phyloP scores from a whole-genome alignment of 2,797 vertebrate species.

The Tinamus major region DNA sequence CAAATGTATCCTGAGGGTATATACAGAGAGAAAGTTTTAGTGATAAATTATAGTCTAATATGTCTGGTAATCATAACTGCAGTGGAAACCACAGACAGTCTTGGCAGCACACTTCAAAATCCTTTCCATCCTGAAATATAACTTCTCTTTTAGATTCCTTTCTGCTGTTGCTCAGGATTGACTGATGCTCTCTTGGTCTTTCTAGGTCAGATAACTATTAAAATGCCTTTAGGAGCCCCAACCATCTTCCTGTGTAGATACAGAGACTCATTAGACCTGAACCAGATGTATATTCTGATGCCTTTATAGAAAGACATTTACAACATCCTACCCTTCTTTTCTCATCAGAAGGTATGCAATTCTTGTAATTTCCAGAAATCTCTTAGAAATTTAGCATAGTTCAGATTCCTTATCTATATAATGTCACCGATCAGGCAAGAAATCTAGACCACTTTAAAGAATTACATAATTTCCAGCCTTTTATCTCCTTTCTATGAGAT shows the following conservation, averaged over 20 bases:
- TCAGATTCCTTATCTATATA: not conserved
- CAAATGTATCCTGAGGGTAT: not conserved
- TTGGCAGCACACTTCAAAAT: not conserved
- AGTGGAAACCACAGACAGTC: not conserved
- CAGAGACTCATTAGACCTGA: not conserved
- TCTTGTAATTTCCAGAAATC: not conserved
- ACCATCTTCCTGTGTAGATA: not conserved
- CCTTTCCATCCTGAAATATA: not conserved
- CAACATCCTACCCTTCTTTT: rapidly evolving
- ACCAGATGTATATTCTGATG: not conserved
- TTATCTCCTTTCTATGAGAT: not conserved
- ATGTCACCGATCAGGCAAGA: not conserved
- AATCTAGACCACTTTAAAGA: not conserved
- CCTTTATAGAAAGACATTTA: not conserved
- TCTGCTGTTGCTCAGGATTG: not conserved
- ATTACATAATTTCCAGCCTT: not conserved
- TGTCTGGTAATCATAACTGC: not conserved
- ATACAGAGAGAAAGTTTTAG: not conserved
- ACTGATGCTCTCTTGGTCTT: rapidly evolving
- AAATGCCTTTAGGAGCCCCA: not conserved
- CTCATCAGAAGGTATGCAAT: not conserved
- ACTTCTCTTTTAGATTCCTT: not conserved
- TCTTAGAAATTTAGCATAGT: not conserved
- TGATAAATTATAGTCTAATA: not conserved
- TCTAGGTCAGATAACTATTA: not conserved